Conservation (phyloP, 2,888 invertebrate genomes). For the Acleris holmiana region DNA sequence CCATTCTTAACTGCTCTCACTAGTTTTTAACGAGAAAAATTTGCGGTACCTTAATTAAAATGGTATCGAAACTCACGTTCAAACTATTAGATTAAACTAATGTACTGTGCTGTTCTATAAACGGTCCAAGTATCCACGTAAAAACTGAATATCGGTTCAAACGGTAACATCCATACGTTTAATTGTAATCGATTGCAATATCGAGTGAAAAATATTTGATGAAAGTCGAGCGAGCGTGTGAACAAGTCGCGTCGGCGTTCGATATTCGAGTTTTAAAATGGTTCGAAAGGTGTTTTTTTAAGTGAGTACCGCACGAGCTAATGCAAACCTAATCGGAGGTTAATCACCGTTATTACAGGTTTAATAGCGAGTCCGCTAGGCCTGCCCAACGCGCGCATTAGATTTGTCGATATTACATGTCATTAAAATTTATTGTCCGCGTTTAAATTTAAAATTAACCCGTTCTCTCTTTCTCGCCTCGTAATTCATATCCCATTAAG, state of each 20-base stretch:
- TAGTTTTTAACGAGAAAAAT: constrained; percentile 33
- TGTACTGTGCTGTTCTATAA: constrained; percentile 36
- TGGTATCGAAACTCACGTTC: constrained; percentile 38
- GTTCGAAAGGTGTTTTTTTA: constrained; percentile 51
- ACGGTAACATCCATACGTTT: constrained; percentile 30
- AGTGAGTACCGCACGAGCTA: constrained; percentile 61
- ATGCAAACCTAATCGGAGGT: constrained; percentile 62
- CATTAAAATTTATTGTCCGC: constrained; percentile 37
- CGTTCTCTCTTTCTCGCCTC: constrained; percentile 31
- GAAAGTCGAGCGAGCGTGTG: constrained; percentile 55
- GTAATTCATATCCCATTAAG: constrained; percentile 36
- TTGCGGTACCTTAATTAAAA: constrained; percentile 47
- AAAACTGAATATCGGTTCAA: constrained; percentile 26
- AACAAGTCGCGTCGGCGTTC: constrained; percentile 52
- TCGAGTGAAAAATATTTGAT: constrained; percentile 47
- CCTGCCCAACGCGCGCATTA: constrained; percentile 48
- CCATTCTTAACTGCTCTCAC: constrained; percentile 26
- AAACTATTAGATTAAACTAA: constrained; percentile 34
- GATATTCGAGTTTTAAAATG: constrained; percentile 49
- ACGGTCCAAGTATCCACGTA: constrained; percentile 26
- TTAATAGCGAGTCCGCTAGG: constrained; percentile 50
- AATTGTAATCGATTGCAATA: constrained; percentile 43
- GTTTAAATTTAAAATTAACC: constrained; percentile 28
- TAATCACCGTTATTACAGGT: constrained; percentile 70
- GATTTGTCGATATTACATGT: constrained; percentile 39